Base-by-base conservation (phyloP, 2,797 vertebrate species). In the Enteromius treurensis region DNA sequence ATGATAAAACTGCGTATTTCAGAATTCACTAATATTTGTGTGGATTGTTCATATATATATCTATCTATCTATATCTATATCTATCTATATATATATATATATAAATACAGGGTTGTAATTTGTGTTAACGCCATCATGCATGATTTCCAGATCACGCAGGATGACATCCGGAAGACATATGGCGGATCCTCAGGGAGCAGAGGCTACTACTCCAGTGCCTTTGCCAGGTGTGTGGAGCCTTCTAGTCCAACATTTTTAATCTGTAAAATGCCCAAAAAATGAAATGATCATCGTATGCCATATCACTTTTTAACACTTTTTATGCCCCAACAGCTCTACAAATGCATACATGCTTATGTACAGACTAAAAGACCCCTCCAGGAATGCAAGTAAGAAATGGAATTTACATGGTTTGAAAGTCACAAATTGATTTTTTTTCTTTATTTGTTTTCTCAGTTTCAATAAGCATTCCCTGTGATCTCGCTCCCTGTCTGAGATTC, bases 311-410 rank as follows among this genome's bases (percentile, higher is more conserved):
- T 78, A 64, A 80, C 1, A 34, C 26, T 26, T 86, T 77, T 70
- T 70, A 32, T 80, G 19, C 80, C 68, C 65, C 64, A 77, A 90
- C 93, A 99, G 98, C 93, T 99, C 98, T 82, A 99, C 98, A 87
- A 99, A 99, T 90, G 98, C 98, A 7, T 99, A 99, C 89, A 99
- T 99, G 98, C 95, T 99, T 87, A 99, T 99, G 91, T 99, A 99
- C 89, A 96, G 98, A 92, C 89, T 99, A 91, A 99, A 99, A 94
- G 97, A 99, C 90, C 90, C 96, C 86, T 90, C 94, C 77, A 96
- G 96, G 94, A 99, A 99, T 93, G 94, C 98, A 96, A 99, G 98
- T 99, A 96, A 96, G 98, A 62, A 32, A 15, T 62, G 92, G 58
- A 73, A 51, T 2, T 3, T 26, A 69, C 70, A 70, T 73, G 19